Percentiles rank a stretch among this genome's conserved stretches.
These are phyloP conservation scores for Druon quercuslanigerum DNA, from an alignment of 1,140 invertebrate species.

Conservation along the genomic window DNA sequence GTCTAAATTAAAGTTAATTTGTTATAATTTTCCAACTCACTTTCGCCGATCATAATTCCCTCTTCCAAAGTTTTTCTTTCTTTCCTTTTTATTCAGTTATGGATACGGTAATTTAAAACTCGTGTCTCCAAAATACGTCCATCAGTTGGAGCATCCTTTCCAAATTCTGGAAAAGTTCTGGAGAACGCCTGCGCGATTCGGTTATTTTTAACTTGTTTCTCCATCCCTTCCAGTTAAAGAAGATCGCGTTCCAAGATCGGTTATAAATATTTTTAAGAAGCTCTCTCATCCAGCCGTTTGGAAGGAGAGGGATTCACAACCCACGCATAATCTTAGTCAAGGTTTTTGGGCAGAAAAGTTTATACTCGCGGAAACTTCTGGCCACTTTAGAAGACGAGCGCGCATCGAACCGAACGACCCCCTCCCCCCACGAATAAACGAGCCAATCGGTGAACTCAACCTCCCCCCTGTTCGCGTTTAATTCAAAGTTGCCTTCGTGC, in stretches of 20 bases:
- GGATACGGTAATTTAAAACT: no score
- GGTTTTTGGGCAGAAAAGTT: constrained; percentile 70
- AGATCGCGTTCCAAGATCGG: constrained; percentile 64
- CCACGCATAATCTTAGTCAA: constrained; percentile 39
- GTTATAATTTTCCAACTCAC: no score
- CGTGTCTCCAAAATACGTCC: no score
- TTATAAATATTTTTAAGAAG: constrained; percentile 74
- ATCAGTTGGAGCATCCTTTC: background rate
- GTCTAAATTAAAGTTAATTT: no score
- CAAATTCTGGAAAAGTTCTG: constrained; percentile 25
- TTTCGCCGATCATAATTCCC: no score
- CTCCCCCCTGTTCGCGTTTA: background rate
- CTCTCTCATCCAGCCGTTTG: constrained; percentile 43
- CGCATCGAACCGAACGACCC: constrained; percentile 52
- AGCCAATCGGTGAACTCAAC: constrained; percentile 9
- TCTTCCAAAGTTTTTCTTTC: no score
- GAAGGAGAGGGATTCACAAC: constrained; percentile 52
- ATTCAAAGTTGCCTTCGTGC: background rate
- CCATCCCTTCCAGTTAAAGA: constrained; percentile 33
- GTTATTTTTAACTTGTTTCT: constrained; percentile 57
- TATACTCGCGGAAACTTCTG: constrained; percentile 57
- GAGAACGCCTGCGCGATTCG: constrained; percentile 44
- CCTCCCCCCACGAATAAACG: background rate
- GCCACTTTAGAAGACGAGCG: constrained; percentile 64
- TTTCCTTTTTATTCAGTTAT: no score